Base-by-base conservation (phyloP, 2,888 invertebrate species). In the Eristalinus aeneus region DNA sequence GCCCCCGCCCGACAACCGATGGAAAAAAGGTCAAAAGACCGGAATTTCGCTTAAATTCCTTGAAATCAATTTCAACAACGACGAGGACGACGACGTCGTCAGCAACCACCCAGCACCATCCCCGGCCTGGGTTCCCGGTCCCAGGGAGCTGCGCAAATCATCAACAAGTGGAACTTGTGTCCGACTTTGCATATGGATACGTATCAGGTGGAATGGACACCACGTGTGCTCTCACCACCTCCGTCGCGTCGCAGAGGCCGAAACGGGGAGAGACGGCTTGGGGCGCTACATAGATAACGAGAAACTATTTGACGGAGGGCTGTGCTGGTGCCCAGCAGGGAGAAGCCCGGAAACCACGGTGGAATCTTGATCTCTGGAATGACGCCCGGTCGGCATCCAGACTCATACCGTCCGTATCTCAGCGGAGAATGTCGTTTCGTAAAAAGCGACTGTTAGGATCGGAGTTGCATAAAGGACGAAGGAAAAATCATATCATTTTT, bases 401-500 rank as follows among this genome's bases (percentile, higher is more conserved):
- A 56, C 72, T 72, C n/a, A n/a, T n/a, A n/a, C n/a, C n/a, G n/a
- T n/a, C 64, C 77, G 74, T 86, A 69, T 69, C 53, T 71, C 67
- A 78, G 71, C 78, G 71, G 69, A 86, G 77, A 86, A 82, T 71
- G 78, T 77, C 54, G 74, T 71, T 61, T 71, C 82, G 78, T 82
- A 82, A 86, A 86, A 86, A 78, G 65, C 46, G 61, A 20, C 6
- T 5, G 10, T 27, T 1, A 34, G 5, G 71, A 27, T 39, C 23
- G 46, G 73, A 69, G 64, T 10, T 74, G 60, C 72, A 85, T 63
- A 85, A 81, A 85, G 67, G 81, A 73, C 76, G 76, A 31, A 76
- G 85, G 81, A 73, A 80, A 80, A 85, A 77, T 82, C 82, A 78
- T 82, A 86, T 86, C 65, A 82, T 74, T 86, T 86, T 86, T 82